Conservation (phyloP, 2,797 vertebrate species). For the Hydrocynus forskahlii region DNA sequence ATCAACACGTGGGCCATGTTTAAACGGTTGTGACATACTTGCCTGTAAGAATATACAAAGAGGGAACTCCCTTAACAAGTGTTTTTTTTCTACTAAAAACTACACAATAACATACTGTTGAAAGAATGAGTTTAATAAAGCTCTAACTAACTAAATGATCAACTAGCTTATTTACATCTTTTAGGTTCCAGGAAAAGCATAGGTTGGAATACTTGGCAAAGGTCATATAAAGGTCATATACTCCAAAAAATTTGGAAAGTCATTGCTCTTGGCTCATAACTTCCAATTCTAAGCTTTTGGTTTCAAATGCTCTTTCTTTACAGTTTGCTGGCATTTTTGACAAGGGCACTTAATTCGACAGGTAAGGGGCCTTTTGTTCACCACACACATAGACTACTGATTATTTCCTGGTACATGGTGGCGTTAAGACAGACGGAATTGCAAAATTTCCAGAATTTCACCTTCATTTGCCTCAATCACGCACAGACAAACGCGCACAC, state of each 20-base stretch:
- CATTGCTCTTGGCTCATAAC: background rate
- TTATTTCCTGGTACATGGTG: slow-evolving; percentile 19
- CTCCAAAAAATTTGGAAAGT: background rate
- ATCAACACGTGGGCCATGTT: slow-evolving; percentile 44
- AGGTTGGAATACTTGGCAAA: background rate
- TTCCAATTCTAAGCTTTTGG: background rate
- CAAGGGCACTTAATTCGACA: background rate
- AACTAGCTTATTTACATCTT: background rate
- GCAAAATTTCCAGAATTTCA: background rate
- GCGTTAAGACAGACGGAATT: background rate
- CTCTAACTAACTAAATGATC: background rate
- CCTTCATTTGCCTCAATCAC: slow-evolving; percentile 31
- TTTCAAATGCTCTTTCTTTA: background rate
- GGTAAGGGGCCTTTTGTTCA: background rate
- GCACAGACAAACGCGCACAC: slow-evolving; percentile 15
- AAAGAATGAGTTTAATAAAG: background rate
- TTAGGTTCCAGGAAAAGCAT: background rate
- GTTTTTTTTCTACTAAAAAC: slow-evolving; percentile 58
- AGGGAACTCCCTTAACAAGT: slow-evolving; percentile 60
- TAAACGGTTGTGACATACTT: slow-evolving; percentile 51
- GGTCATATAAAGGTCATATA: too few species aligned
- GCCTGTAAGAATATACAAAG: slow-evolving; percentile 11
- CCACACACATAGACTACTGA: background rate
- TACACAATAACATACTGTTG: background rate
- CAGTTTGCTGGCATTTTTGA: background rate